Evolutionary conservation across 2,113 vertebrate genomes (phyloP).

Genomic region (Promerops cafer): DNA sequence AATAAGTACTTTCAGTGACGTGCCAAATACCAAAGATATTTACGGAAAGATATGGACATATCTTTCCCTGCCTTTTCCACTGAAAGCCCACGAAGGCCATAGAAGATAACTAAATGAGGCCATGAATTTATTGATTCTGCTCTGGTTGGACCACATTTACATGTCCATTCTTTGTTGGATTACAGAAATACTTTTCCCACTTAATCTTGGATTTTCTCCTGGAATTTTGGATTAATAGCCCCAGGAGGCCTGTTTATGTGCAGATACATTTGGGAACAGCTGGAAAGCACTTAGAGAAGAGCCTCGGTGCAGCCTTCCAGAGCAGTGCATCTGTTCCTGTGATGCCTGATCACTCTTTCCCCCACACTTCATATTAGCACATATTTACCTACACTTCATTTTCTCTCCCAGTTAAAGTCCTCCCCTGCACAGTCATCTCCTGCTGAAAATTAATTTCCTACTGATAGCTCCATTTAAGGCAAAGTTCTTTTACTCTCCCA

Average conservation of each 20-base stretch:
- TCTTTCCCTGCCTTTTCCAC: neutral
- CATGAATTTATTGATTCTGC: neutral
- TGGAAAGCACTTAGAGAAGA: neutral
- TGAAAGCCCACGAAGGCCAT: neutral
- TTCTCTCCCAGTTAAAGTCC: neutral
- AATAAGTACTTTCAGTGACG: neutral
- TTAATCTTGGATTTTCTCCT: conserved; percentile 41
- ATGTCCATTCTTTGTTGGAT: neutral
- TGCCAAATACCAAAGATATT: neutral
- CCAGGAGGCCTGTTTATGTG: neutral
- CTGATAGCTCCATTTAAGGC: neutral
- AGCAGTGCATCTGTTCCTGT: neutral
- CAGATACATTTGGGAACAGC: conserved; percentile 29
- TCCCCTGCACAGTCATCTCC: neutral
- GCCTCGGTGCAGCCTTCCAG: neutral
- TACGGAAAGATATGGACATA: neutral
- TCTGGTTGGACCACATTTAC: neutral
- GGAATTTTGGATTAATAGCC: conserved; percentile 13
- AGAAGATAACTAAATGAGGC: neutral
- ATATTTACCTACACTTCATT: neutral
- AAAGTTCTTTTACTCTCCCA: neutral
- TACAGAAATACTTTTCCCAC: conserved; percentile 8
- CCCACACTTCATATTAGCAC: neutral
- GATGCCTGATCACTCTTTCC: neutral
- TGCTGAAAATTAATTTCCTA: conserved; percentile 1